phyloP scores from a whole-genome alignment of 2,113 vertebrate species.

The Brienomyrus brachyistius region DNA sequence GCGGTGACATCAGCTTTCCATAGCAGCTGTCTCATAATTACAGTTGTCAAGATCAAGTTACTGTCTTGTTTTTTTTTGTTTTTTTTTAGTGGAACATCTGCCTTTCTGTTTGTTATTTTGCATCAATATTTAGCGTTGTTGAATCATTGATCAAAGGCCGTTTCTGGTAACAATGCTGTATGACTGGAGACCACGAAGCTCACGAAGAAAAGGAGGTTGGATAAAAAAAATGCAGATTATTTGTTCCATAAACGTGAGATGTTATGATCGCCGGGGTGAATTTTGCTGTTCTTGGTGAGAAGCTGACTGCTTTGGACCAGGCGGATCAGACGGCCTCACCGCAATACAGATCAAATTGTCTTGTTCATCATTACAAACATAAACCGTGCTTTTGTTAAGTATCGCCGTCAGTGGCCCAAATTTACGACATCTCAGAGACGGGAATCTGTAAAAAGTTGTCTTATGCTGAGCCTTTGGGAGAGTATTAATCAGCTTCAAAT shows the following conservation, averaged over 20 bases:
- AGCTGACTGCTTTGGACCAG: not conserved
- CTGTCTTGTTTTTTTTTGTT: not conserved
- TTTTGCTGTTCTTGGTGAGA: not conserved
- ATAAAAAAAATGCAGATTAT: not conserved
- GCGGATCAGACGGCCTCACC: not conserved
- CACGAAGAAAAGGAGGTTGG: not conserved
- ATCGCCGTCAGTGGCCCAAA: not conserved
- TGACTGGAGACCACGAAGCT: not conserved
- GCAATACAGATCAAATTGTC: not conserved
- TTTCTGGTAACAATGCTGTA: not conserved
- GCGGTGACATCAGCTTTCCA: not conserved
- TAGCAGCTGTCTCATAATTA: not conserved
- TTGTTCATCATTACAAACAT: not conserved
- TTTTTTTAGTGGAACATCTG: not conserved
- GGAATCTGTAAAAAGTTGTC: not conserved
- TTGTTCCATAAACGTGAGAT: not conserved
- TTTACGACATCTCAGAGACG: not conserved
- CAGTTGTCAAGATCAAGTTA: not conserved
- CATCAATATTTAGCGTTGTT: not conserved
- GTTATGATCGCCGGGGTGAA: not conserved
- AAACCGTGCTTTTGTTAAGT: not conserved
- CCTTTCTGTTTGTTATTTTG: not conserved
- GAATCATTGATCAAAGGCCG: not conserved
- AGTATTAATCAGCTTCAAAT: not conserved
- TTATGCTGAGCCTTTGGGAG: not conserved